Base-by-base conservation (phyloP, 2,113 vertebrate genomes). In the Percopsis transmontana region DNA sequence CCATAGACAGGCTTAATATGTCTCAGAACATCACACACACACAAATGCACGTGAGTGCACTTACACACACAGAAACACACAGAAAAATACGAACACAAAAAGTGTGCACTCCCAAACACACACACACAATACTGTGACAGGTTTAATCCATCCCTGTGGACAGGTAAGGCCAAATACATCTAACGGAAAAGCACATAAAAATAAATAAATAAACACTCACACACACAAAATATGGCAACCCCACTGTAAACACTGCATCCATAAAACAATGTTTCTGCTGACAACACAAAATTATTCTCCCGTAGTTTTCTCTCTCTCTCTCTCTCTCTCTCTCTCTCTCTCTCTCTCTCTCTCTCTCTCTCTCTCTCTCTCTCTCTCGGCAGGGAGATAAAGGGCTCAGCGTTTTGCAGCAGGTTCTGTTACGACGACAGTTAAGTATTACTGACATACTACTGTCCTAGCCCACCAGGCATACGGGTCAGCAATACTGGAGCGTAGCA, bases 221-320 rank as follows among this genome's bases (percentile, higher is more conserved):
- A 41, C 55, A 40, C 55, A 19, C 55, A 39, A 40, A 58, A 56
- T 70, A 66, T 62, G 59, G 81, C 68, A 81, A 67, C 78, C 65
- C 23, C 56, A 62, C 48, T 74, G 71, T 81, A 83, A 84, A 83
- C 73, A 77, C 66, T 24, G 70, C 80, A 82, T 85, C 80, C 75
- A 83, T 89, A 87, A 89, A 89, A 84, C 80, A 87, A 75, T 79
- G 63, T 85, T 86, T 87, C 74, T 85, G 83, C 86, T 90, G 86
- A 89, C 86, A 86, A 72, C 63, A 86, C 67, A 85, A 72, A 83
- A 84, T 40, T 52, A 61, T 74, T 83, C 65, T 70, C 66, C 72
- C 2, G 18, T 60, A 21, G 72, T 44, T 45, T 20, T 19, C 18
- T 11, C 50, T 52, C 19, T 20, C n/a, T 20, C 20, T 20, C 50